phyloP scores from a whole-genome alignment of 2,888 invertebrate genomes.

The Apamea anceps region DNA sequence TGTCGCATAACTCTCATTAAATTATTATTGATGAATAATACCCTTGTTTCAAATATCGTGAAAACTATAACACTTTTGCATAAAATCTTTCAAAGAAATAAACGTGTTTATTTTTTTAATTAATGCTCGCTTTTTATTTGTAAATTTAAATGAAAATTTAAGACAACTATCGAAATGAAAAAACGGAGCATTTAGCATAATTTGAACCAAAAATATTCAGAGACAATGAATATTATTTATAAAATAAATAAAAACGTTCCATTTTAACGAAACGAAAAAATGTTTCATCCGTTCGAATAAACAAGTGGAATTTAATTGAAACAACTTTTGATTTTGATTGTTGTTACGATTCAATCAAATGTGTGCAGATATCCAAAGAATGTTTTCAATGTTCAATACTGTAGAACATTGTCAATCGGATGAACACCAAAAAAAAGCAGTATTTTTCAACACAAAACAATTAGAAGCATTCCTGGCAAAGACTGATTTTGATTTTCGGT shows the following conservation, averaged over 20 bases:
- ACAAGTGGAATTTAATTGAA: constrained; percentile 80
- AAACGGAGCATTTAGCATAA: neutral
- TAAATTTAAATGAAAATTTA: neutral
- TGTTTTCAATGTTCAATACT: constrained; percentile 43
- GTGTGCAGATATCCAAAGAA: constrained; percentile 55
- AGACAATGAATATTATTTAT: constrained; percentile 31
- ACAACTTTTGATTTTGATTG: constrained; percentile 72
- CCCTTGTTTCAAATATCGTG: neutral
- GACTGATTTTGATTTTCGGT: neutral
- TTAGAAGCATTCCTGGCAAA: neutral
- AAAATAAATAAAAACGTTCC: constrained; percentile 71
- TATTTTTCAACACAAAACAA: neutral
- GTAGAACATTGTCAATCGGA: constrained; percentile 33
- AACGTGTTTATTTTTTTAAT: neutral
- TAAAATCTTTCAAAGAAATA: neutral
- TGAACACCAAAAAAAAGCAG: neutral
- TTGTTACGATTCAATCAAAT: constrained; percentile 69
- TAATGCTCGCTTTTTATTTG: neutral
- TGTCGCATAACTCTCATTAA: neutral
- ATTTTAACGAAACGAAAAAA: constrained; percentile 69
- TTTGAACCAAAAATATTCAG: neutral
- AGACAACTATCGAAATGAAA: constrained; percentile 1
- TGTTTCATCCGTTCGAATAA: constrained; percentile 72
- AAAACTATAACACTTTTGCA: neutral
- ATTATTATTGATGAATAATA: neutral